Evolutionary conservation across 2,113 vertebrate species (phyloP), one percentile per base, ranked within the genome.

Genomic region (Atherinomorus stipes): DNA sequence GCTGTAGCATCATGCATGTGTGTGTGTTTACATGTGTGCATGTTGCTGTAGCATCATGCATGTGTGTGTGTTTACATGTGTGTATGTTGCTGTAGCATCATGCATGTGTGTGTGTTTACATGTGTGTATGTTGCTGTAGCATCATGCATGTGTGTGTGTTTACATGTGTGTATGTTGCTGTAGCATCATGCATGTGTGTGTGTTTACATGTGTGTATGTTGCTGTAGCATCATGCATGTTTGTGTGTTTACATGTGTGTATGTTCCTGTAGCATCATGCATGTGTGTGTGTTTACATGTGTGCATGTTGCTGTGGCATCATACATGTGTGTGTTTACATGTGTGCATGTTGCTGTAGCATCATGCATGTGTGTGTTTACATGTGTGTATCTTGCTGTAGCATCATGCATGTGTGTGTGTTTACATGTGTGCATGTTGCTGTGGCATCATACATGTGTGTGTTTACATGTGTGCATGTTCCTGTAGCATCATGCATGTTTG

Each of bases 301-400:
- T n/a, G n/a, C n/a, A n/a, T n/a, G n/a, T 77, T 13, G 37, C 19
- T 69, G 7, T 62, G 52, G 23, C 61, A 54, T 78, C 26, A 60
- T n/a, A 56, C 44, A 58, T 54, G 16, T 26, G n/a, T 76, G 58
- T 67, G 42, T 25, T 37, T 21, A n/a, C n/a, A 64, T 73, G 45
- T 74, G 40, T n/a, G n/a, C n/a, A n/a, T n/a, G n/a, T 77, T 13
- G 37, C 19, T 69, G 7, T 62, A 57, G 23, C 61, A 54, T 78
- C 26, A 60, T n/a, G 60, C 44, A 58, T 54, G 16, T 26, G n/a
- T 76, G 58, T 67, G 42, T 25, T 37, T 21, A n/a, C n/a, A 64
- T 73, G 45, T 74, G 40, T n/a, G n/a, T n/a, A n/a, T n/a, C n/a
- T 77, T 13, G 37, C 19, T 69, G 7, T 62, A 57, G 23, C 61